Base-by-base conservation (phyloP, 2,888 invertebrate genomes). In the Branchinecta sandiegonensis region DNA sequence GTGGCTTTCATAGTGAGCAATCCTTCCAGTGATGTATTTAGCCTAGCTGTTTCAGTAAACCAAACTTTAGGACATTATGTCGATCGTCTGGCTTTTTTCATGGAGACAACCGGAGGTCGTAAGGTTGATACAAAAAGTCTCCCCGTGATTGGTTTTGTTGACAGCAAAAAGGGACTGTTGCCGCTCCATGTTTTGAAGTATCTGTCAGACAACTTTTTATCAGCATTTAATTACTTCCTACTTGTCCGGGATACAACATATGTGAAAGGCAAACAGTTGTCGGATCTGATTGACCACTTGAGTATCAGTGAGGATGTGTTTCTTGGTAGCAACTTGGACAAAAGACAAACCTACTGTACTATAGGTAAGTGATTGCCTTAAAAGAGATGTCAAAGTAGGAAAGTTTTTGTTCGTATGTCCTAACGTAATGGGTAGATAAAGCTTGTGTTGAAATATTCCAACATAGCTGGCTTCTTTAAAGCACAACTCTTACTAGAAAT, bases 181-280 rank as follows among this genome's bases (percentile, higher is more conserved):
- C 90, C 92, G 0, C 90, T 94, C 78, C 91, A 92, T 76, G 86
- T 89, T 23, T 81, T 95, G 65, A 92, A 92, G 77, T 94, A 94
- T 77, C 85, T 95, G 12, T 86, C 87, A 0, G 93, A 94, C 74
- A 91, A 91, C 77, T 92, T 88, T 79, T 79, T 89, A 48, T 88
- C 94, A 74, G 89, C 89, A 74, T 96, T 88, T 78, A 94, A 96
- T 78, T 96, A 90, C 80, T 95, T 94, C 80, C 88, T 91, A 77
- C 80, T 97, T 67, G 84, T 89, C 66, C 86, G 89, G 65, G 96
- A 96, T 78, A 83, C 83, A 9, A 86, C 88, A 1, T 96, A 89
- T 76, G 83, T 96, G 67, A 89, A 94, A 77, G 88, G 88, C 0
- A 84, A 88, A 65, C 84, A 84, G 68, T 79, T 96, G 66, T 80